These are phyloP conservation scores for Stigmatopora nigra DNA, from an alignment of 2,113 vertebrate genomes.

Conservation along the genomic window DNA sequence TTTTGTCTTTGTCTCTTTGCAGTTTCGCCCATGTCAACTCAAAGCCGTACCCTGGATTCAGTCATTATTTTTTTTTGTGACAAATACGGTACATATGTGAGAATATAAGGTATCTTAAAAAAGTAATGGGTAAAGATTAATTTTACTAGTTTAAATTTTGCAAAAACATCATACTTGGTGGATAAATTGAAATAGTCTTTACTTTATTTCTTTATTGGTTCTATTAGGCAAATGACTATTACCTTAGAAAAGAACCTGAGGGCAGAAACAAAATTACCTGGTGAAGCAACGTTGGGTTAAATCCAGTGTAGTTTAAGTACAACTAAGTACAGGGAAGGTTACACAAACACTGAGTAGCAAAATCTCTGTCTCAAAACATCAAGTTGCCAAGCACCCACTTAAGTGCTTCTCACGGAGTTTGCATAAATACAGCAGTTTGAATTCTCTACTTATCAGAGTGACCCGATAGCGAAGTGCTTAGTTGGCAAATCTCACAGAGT, in stretches of 20 bases:
- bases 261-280: neutral
- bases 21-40: too few species aligned
- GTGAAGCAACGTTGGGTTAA: neutral
- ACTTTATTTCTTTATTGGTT: too few species aligned
- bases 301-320: neutral
- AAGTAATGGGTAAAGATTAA: too few species aligned
- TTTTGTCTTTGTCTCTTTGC: too few species aligned
- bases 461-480: conserved; percentile 1
- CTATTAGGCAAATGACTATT: too few species aligned
- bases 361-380: neutral
- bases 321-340: neutral
- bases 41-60: too few species aligned
- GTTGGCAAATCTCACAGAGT: neutral
- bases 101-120: too few species aligned
- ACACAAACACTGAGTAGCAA: neutral
- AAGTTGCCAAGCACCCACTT: conserved; percentile 1
- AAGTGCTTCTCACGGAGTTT: conserved; percentile 19
- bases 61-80: too few species aligned
- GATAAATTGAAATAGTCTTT: too few species aligned
- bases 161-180: too few species aligned
- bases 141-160: too few species aligned
- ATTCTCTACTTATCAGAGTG: conserved; percentile 9
- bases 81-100: too few species aligned
- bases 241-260: neutral
- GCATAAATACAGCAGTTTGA: conserved; percentile 44